Evolutionary conservation across 2,888 invertebrate species (phyloP), one percentile per base, ranked within the genome.

Genomic region (Eutolmus rufibarbis): DNA sequence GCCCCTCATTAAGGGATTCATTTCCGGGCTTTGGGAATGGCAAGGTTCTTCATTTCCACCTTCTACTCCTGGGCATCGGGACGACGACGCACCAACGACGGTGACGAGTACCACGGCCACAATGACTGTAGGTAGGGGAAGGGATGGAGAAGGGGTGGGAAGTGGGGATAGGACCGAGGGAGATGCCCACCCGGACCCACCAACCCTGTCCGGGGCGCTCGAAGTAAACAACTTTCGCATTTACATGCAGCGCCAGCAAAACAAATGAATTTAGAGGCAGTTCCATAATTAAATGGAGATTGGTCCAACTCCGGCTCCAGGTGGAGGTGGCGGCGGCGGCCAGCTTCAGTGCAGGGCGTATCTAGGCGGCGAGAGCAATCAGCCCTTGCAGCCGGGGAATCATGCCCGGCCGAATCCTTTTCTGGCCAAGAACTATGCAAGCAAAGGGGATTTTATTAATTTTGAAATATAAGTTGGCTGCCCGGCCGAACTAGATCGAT

Each of bases 381-480:
- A 84, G 66, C 40, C 34, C 84, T 84, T 74, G 40, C 28, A 31
- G 81, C 51, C 34, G 56, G 51, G 23, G 28, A 31, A 56, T 16
- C 34, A 56, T 28, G 56, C 28, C 28, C 40, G 79, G 56, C 66
- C 66, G 40, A 43, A 86, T 86, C 74, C 86, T 86, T 86, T 86
- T 74, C 74, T 76, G 46, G 16, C 40, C 43, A 74, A 82, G 85
- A 85, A 74, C 37, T 86, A 28, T 46, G 31, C 23, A 85, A 76
- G 46, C 86, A 76, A 86, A 88, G 88, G 88, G 89, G 89, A 89
- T 89, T 89, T 89, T 89, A 89, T 89, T 89, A 89, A 89, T 89
- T 89, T 89, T 89, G 89, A 89, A 89, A 89, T 89, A 89, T 89
- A 89, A 89, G 89, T 89, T 89, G 88, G 88, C 89, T 88, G 89